Percentiles rank a stretch among this genome's conserved stretches.
These are phyloP conservation scores for Druon quercuslanigerum DNA, from an alignment of 1,140 invertebrate species.

Conservation along the genomic window DNA sequence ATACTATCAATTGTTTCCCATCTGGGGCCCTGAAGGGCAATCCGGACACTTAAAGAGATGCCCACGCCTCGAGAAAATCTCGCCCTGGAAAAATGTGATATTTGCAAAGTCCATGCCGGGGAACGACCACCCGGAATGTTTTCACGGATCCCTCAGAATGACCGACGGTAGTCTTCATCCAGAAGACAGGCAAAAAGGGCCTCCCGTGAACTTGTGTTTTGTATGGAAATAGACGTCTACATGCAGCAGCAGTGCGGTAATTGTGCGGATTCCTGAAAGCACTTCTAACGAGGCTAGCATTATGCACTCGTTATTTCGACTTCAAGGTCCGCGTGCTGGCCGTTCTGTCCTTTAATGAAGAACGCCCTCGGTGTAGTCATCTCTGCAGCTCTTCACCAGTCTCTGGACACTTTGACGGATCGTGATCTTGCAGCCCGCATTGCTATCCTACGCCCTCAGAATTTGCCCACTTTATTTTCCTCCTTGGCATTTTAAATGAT, in stretches of 20 bases:
- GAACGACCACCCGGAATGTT: not conserved
- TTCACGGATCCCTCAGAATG: not conserved
- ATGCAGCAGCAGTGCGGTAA: not conserved
- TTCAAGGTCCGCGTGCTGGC: slow-evolving; percentile 3
- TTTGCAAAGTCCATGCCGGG: no score
- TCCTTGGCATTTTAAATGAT: slow-evolving; percentile 1
- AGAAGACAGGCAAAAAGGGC: not conserved
- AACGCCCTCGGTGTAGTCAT: slow-evolving; percentile 21
- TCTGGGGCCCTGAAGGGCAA: no score
- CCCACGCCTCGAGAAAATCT: no score
- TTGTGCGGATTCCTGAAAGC: slow-evolving; percentile 23
- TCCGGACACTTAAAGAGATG: no score
- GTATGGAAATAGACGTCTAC: slow-evolving; percentile 18
- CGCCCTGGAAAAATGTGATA: no score
- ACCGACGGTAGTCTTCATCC: not conserved
- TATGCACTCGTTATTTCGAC: slow-evolving; percentile 30
- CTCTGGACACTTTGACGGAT: not conserved
- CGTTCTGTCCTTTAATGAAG: slow-evolving; percentile 22
- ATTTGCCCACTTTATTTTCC: slow-evolving; percentile 13
- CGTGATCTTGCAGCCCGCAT: slow-evolving; percentile 24
- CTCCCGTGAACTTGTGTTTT: not conserved
- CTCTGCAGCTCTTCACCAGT: slow-evolving; percentile 26
- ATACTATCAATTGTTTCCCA: no score
- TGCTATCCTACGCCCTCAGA: not conserved
- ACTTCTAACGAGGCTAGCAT: slow-evolving; percentile 13